Evolutionary conservation across 2,888 invertebrate genomes (phyloP).

Genomic region (Epirrhoe alternata): DNA sequence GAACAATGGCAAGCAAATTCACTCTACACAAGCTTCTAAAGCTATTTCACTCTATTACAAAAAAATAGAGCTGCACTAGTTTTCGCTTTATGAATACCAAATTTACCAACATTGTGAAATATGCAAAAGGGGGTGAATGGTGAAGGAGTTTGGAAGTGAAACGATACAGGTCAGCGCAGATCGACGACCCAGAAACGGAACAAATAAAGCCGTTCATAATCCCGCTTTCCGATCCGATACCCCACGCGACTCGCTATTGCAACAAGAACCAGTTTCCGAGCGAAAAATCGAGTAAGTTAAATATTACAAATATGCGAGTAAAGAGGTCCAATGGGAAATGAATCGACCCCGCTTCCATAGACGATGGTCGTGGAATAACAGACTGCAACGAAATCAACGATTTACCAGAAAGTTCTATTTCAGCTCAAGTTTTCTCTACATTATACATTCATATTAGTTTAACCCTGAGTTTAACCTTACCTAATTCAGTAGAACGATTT

Average conservation of each 20-base stretch:
- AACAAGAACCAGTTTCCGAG: slow-evolving; percentile 52
- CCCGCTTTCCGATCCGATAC: slow-evolving; percentile 61
- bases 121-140: slow-evolving; percentile 40
- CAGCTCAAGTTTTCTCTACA: too few species aligned
- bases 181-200: slow-evolving; percentile 74
- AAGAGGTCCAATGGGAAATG: background rate
- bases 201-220: slow-evolving; percentile 58
- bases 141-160: slow-evolving; percentile 50
- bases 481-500: too few species aligned
- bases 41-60: background rate
- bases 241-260: slow-evolving; percentile 57
- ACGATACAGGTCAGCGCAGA: slow-evolving; percentile 70
- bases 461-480: too few species aligned
- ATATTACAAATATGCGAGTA: slow-evolving; percentile 30
- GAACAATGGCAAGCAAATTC: background rate
- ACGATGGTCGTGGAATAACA: background rate
- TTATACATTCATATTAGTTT: too few species aligned
- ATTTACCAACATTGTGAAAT: slow-evolving; percentile 15
- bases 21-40: background rate
- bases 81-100: slow-evolving; percentile 8
- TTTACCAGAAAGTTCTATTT: background rate
- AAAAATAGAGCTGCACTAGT: background rate
- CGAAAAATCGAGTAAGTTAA: slow-evolving; percentile 43
- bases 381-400: background rate
- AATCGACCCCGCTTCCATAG: background rate